Conservation (phyloP, 2,113 vertebrate species). For the Grallaria varia region DNA sequence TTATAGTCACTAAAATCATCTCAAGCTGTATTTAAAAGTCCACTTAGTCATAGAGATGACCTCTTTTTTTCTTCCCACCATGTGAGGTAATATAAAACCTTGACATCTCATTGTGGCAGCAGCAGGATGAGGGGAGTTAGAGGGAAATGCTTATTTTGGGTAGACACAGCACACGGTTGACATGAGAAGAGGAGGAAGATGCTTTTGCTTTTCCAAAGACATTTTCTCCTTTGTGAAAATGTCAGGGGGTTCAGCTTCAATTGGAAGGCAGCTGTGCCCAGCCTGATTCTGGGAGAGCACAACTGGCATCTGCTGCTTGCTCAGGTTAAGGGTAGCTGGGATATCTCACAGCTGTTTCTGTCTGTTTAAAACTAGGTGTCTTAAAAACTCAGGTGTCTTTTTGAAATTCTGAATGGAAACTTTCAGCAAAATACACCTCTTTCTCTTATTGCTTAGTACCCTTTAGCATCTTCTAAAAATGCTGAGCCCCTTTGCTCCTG, state of each 20-base stretch:
- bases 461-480: neutral
- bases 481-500: neutral
- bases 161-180: fast-evolving
- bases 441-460: neutral
- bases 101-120: neutral
- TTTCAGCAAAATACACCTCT: neutral
- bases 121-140: neutral
- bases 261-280: neutral
- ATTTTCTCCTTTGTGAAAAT: neutral
- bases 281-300: neutral
- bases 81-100: neutral
- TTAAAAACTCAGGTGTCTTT: neutral
- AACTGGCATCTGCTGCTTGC: neutral
- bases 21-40: neutral
- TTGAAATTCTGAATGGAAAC: neutral
- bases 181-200: neutral
- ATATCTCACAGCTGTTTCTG: fast-evolving
- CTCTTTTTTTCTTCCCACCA: neutral
- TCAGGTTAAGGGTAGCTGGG: neutral
- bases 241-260: neutral
- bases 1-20: neutral
- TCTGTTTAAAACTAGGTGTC: neutral
- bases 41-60: neutral
- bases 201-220: neutral
- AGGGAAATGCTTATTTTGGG: constrained; percentile 5